phyloP scores from a whole-genome alignment of 2,113 vertebrate species.

The Pterocles orientalis region DNA sequence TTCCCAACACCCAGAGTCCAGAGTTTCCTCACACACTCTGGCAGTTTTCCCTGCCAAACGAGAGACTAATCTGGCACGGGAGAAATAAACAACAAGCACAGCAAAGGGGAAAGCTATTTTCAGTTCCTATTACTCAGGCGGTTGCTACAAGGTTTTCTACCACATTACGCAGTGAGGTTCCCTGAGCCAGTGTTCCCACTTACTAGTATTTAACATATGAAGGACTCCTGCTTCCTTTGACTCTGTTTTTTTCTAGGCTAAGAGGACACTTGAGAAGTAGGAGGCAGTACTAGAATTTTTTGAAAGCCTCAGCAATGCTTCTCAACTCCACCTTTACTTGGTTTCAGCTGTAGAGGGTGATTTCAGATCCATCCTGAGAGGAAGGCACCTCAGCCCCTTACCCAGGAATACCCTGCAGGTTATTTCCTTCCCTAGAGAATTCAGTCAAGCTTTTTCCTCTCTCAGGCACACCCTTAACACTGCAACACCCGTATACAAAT shows the following conservation, averaged over 20 bases:
- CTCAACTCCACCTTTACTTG: background rate
- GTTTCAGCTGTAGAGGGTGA: background rate
- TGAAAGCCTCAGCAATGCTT: background rate
- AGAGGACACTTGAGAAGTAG: background rate
- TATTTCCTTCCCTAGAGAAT: background rate
- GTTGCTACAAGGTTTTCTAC: background rate
- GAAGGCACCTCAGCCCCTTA: background rate
- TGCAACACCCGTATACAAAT: accelerated
- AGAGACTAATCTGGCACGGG: background rate
- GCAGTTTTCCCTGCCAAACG: slow-evolving; percentile 5
- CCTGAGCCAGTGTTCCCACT: background rate
- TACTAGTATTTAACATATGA: background rate
- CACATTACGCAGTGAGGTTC: background rate
- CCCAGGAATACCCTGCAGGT: background rate
- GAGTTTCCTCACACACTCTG: background rate
- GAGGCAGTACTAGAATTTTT: background rate
- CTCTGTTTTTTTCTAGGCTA: background rate
- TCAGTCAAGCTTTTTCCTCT: background rate
- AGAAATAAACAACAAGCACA: background rate
- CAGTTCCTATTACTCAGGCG: background rate
- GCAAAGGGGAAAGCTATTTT: background rate
- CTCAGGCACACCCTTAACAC: background rate
- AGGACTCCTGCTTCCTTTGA: background rate
- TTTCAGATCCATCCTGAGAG: background rate
- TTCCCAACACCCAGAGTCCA: background rate